Conservation (phyloP, 2,888 invertebrate genomes). For the Empis livida region DNA sequence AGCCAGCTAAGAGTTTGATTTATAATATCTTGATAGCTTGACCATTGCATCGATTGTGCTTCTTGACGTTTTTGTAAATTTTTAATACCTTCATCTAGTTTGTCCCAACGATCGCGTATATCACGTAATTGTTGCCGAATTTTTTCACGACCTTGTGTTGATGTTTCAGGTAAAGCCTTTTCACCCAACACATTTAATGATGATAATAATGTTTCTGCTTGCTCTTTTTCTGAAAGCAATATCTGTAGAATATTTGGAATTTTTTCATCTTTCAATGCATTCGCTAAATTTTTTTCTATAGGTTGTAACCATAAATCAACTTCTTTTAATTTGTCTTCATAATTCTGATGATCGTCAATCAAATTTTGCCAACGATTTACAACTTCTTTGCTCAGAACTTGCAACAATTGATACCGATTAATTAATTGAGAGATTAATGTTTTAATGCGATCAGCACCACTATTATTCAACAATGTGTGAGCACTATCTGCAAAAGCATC, state of each 20-base stretch:
- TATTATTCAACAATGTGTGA: constrained; percentile 71
- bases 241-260: constrained; percentile 57
- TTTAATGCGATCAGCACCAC: constrained; percentile 74
- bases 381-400: constrained; percentile 71
- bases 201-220: constrained; percentile 66
- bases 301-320: constrained; percentile 66
- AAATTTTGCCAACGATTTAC: constrained; percentile 72
- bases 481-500: constrained; percentile 82
- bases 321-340: constrained; percentile 59
- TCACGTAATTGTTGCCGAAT: constrained; percentile 73
- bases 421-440: constrained; percentile 82
- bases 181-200: constrained; percentile 69
- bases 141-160: constrained; percentile 78
- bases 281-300: constrained; percentile 54
- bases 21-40: constrained; percentile 73
- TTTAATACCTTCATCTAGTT: constrained; percentile 66
- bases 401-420: constrained; percentile 69
- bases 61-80: constrained; percentile 77
- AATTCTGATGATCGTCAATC: constrained; percentile 70
- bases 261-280: constrained; percentile 50
- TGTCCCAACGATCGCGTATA: constrained; percentile 78
- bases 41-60: constrained; percentile 68
- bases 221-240: constrained; percentile 65
- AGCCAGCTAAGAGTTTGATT: constrained; percentile 77
- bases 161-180: constrained; percentile 82